Percentiles rank a stretch among this genome's conserved stretches.
Conservation (phyloP, 2,888 invertebrate species). For the Protonemura montana region DNA sequence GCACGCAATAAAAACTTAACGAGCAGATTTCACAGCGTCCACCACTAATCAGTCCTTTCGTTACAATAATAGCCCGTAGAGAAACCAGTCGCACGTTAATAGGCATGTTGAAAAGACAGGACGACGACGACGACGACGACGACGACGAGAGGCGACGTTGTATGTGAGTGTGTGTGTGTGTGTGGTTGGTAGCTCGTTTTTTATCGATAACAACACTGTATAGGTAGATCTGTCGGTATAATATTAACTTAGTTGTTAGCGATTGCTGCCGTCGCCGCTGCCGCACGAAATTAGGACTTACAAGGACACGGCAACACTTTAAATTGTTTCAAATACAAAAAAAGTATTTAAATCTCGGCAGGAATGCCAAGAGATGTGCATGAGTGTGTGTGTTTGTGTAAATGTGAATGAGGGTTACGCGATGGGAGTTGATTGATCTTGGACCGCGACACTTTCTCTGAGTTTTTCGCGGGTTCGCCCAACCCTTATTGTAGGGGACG, state of each 20-base stretch:
- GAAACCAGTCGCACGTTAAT: conserved; percentile 39
- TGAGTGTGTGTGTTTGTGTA: no score
- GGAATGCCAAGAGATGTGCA: not conserved
- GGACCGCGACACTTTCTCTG: no score
- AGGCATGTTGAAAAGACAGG: conserved; percentile 40
- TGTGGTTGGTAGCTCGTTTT: conserved; percentile 5
- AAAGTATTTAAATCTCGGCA: not conserved
- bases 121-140: conserved; percentile 24
- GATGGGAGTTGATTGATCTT: no score
- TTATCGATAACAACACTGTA: conserved; percentile 33
- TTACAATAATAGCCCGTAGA: conserved; percentile 38
- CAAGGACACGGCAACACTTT: conserved; percentile 40
- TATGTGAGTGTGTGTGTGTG: not conserved
- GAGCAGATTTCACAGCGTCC: conserved; percentile 38
- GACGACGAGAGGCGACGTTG: not conserved
- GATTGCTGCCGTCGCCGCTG: conserved; percentile 25
- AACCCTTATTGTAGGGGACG: no score
- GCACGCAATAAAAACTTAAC: conserved; percentile 41
- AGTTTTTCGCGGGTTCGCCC: no score
- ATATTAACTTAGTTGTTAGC: conserved; percentile 40
- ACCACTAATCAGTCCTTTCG: conserved; percentile 41
- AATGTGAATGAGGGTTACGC: no score
- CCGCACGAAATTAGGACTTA: conserved; percentile 35
- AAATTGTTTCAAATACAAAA: conserved; percentile 23
- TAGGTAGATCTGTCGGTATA: not conserved